Evolutionary conservation across 2,113 vertebrate species (phyloP), one percentile per base, ranked within the genome.

Genomic region (Phylloscopus whistleri): DNA sequence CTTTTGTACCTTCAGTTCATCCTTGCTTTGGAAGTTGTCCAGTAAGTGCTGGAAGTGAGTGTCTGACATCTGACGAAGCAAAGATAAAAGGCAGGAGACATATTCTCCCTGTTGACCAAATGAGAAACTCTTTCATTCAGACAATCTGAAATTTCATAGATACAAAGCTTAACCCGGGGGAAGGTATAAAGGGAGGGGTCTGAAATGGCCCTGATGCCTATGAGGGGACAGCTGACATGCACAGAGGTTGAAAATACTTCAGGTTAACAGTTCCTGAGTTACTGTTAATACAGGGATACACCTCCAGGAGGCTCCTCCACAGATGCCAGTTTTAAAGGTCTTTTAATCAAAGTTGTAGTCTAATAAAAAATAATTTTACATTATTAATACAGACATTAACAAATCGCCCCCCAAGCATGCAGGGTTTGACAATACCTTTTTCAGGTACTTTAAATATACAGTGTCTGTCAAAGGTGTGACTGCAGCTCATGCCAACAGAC

Each of bases 11-110:
- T 99, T 99, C 43, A 99, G 97, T 83, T 99, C 99, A 92, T 99
- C 99, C 94, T 99, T 99, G 98, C 99, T 99, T 98, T 99, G 99
- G 86, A 99, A 99, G 98, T 99, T 99, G 81, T 99, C 99, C 96
- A 99, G 95, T 88, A 99, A 98, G 95, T 98, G 99, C 66, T 99
- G 99, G 95, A 99, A 99, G 97, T 99, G 99, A 96, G 99, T 98
- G 83, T 99, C 99, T 24, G 98, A 99, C 99, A 99, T 99, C 97
- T 99, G 99, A 67, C 99, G 99, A 63, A 99, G 99, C 74, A 99
- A 97, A 58, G 99, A 99, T 91, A 99, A 98, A 87, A 99, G 99
- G 97, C 99, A 99, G 94, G 99, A 99, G 91, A 99, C 99, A 39
- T 99, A 99, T 92, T 99, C 99, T 21, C 99, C 99, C 99, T 99